A percentile compares a stretch with the other conserved stretches of the same genome.
phyloP scores from a whole-genome alignment of 2,888 invertebrate genomes.

The Galeruca laticollis region DNA sequence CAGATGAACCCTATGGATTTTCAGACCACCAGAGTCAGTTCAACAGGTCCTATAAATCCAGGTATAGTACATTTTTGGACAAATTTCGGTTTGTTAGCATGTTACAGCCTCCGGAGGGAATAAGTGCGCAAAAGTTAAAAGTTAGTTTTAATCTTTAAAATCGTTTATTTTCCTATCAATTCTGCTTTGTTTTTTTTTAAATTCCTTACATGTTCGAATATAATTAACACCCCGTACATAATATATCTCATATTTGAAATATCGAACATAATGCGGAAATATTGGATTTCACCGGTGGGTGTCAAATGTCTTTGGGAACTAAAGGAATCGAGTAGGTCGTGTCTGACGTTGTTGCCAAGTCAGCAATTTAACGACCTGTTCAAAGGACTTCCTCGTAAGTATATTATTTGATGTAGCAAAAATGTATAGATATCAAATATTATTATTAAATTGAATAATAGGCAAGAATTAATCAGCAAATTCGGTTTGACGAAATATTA shows the following conservation, averaged over 20 bases:
- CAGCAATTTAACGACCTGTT: slow-evolving; percentile 19
- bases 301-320: slow-evolving; percentile 44
- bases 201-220: background rate
- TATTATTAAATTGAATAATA: background rate
- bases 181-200: background rate
- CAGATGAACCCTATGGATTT: too few relatives aligned
- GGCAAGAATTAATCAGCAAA: background rate
- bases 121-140: too few relatives aligned
- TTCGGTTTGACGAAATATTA: background rate
- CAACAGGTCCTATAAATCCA: too few relatives aligned
- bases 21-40: too few relatives aligned
- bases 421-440: too few relatives aligned
- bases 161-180: too few relatives aligned
- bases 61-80: too few relatives aligned
- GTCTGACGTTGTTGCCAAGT: slow-evolving; percentile 28
- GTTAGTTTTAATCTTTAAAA: too few relatives aligned
- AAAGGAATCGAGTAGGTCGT: slow-evolving; percentile 28
- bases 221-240: slow-evolving; percentile 9
- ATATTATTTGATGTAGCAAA: background rate
- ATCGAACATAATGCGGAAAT: slow-evolving; percentile 45
- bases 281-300: slow-evolving; percentile 42
- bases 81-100: too few relatives aligned
- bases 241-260: slow-evolving; percentile 39
- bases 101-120: too few relatives aligned
- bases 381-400: background rate